Conservation (phyloP, 1,140 invertebrate genomes). For the Phymastichus coffea region DNA sequence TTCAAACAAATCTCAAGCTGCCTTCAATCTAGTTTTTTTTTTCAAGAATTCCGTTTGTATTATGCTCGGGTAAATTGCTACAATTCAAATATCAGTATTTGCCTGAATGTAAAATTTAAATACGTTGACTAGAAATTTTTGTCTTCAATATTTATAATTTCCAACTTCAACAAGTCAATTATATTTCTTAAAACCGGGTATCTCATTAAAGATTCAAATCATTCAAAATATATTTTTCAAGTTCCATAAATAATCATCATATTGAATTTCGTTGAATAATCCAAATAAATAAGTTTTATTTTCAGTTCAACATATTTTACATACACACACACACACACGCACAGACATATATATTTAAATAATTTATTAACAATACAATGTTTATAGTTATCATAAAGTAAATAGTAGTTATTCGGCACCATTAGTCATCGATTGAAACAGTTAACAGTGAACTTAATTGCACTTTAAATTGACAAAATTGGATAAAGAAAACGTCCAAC, state of each 20-base stretch:
- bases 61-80: constrained; percentile 59
- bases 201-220: too few relatives aligned
- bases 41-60: constrained; percentile 50
- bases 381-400: neutral
- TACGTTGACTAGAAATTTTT: too few relatives aligned
- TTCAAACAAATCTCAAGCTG: neutral
- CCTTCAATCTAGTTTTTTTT: constrained; percentile 31
- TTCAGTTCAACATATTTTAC: too few relatives aligned
- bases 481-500: constrained; percentile 58
- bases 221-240: too few relatives aligned
- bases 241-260: too few relatives aligned
- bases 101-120: too few relatives aligned
- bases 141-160: too few relatives aligned
- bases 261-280: too few relatives aligned
- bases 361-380: neutral
- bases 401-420: constrained; percentile 16
- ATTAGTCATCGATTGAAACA: constrained; percentile 40
- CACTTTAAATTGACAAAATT: constrained; percentile 61
- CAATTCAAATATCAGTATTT: constrained; percentile 53
- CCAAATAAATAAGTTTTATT: too few relatives aligned
- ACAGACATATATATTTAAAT: constrained; percentile 9
- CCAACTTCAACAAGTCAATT: too few relatives aligned
- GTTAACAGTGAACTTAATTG: constrained; percentile 62
- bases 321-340: too few relatives aligned
- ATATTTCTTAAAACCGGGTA: too few relatives aligned